Evolutionary conservation across 2,113 vertebrate species (phyloP).

Genomic region (Scalopus aquaticus): DNA sequence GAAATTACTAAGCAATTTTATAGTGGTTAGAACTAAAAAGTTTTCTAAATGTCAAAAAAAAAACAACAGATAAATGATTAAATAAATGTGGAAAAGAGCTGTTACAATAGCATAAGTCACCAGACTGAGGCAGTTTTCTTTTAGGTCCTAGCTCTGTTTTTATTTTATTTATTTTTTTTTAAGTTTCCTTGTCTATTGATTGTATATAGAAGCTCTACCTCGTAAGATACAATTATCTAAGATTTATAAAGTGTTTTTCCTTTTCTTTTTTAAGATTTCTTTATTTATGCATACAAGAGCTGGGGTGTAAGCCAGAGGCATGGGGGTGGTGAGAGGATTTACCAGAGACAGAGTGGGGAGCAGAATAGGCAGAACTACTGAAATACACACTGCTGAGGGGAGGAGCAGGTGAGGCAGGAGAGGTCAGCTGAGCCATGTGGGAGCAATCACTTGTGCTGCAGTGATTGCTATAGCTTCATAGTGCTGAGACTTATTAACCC

Average conservation of each 20-base stretch:
- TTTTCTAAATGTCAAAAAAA: neutral
- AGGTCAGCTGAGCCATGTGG: no score
- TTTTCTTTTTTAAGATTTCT: no score
- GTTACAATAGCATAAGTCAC: neutral
- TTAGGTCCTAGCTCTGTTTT: neutral
- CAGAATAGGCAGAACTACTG: no score
- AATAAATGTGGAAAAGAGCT: neutral
- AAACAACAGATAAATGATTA: neutral
- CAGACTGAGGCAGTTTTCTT: neutral
- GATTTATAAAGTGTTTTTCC: neutral
- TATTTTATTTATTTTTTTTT: neutral
- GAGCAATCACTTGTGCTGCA: no score
- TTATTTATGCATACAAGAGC: no score
- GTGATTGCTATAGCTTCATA: no score
- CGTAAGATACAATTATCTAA: neutral
- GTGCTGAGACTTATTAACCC: no score
- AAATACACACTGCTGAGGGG: no score
- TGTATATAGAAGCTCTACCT: neutral
- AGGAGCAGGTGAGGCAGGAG: no score
- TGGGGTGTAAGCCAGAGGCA: no score
- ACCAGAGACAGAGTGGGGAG: no score
- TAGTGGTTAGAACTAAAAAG: conserved; percentile 6
- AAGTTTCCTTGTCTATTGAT: neutral
- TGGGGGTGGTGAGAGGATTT: no score
- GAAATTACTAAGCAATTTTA: neutral